These are phyloP conservation scores for Origma solitaria DNA, from an alignment of 2,113 vertebrate species.

Conservation along the genomic window DNA sequence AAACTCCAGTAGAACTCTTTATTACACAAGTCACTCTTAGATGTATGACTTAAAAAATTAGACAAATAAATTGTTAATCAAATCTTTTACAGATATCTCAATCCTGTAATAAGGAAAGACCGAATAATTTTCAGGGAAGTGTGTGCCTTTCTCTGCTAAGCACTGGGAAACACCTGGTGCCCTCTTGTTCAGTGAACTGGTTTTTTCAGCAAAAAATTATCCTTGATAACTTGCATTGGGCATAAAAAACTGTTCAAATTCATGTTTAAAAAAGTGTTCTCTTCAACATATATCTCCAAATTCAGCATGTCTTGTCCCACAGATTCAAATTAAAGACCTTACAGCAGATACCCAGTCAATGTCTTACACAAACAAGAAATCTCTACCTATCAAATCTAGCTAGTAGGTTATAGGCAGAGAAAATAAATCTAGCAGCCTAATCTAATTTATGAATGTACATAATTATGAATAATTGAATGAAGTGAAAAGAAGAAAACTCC, in stretches of 20 bases:
- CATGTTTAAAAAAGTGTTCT: not conserved
- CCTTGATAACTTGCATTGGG: not conserved
- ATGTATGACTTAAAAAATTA: not conserved
- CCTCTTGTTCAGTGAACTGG: not conserved
- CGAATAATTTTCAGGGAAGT: not conserved
- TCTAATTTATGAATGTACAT: constrained; percentile 3
- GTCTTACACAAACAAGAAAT: not conserved
- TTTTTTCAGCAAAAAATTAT: not conserved
- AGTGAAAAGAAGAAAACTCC: constrained; percentile 4
- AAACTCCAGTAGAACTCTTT: not conserved
- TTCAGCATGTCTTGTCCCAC: not conserved
- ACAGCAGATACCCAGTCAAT: not conserved
- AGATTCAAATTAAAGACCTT: not conserved
- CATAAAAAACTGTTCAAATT: not conserved
- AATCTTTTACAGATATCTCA: not conserved
- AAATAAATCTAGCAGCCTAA: not conserved
- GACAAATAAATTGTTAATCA: not conserved
- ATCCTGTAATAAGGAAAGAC: not conserved
- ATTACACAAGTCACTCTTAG: not conserved
- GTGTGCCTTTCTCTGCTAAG: not conserved
- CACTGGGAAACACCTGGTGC: not conserved
- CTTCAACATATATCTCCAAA: not conserved
- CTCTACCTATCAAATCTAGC: not conserved
- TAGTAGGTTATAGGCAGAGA: not conserved
- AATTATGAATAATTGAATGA: constrained; percentile 13